A percentile compares a stretch with the other conserved stretches of the same genome.
These are phyloP conservation scores for Varecia variegata DNA, from an alignment of 2,797 vertebrate species.

Conservation along the genomic window DNA sequence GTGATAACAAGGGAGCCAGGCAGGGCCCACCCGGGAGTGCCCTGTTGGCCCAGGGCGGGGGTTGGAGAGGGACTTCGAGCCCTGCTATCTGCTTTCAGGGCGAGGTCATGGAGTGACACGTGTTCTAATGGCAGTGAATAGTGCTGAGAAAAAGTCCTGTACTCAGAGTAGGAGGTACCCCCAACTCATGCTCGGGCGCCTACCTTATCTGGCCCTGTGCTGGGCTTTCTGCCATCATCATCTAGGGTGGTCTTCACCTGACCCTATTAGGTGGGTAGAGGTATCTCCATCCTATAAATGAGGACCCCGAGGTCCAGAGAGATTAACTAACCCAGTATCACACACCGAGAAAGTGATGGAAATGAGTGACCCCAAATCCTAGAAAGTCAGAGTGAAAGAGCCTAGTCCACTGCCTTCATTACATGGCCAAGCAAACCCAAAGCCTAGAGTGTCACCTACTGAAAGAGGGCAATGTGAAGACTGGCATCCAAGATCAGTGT, in stretches of 20 bases:
- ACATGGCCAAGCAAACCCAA: neutral
- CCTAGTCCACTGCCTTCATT: neutral
- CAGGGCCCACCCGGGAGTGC: neutral
- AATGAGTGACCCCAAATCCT: neutral
- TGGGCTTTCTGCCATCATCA: neutral
- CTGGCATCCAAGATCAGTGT: neutral
- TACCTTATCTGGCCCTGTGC: neutral
- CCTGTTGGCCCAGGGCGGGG: constrained; percentile 57
- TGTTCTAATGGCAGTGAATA: neutral
- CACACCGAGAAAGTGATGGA: neutral
- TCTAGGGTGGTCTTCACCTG: neutral
- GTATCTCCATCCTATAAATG: neutral
- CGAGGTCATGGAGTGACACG: neutral
- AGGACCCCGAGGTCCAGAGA: neutral
- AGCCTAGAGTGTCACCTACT: neutral
- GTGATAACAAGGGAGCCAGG: constrained; percentile 15
- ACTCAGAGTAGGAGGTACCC: neutral
- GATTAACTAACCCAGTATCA: neutral
- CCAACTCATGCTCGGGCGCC: neutral
- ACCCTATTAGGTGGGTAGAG: neutral
- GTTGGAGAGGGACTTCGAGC: neutral
- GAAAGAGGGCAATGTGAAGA: neutral
- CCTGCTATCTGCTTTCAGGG: constrained; percentile 50
- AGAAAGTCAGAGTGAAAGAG: neutral
- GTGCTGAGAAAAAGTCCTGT: neutral